Evolutionary conservation across 2,888 invertebrate species (phyloP).

Genomic region (Nematopogon swammerdamellus): DNA sequence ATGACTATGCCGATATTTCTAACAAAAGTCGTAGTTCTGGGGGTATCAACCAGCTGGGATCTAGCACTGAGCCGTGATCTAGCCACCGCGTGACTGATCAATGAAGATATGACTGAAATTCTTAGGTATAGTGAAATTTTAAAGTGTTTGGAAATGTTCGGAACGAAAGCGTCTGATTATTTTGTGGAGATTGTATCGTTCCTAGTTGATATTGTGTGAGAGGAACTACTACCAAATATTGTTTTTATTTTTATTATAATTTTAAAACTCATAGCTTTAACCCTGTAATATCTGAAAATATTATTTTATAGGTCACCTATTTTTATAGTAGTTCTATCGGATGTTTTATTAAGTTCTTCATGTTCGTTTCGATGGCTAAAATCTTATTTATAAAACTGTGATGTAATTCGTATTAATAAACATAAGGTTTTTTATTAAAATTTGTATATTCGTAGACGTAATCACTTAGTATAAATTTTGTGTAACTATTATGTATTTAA

Average conservation of each 20-base stretch:
- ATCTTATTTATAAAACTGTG: constrained; percentile 53
- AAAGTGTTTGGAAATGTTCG: too few species aligned
- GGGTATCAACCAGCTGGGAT: too few species aligned
- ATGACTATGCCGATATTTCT: too few species aligned
- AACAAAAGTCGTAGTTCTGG: too few species aligned
- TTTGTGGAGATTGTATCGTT: too few species aligned
- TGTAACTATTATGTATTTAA: not conserved
- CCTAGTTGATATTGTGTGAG: too few species aligned
- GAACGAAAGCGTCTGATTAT: too few species aligned
- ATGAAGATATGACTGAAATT: too few species aligned
- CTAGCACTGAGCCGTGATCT: too few species aligned
- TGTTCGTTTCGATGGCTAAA: not conserved
- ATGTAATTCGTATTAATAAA: constrained; percentile 55
- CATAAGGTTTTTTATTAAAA: constrained; percentile 45
- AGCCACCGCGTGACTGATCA: too few species aligned
- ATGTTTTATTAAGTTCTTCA: not conserved
- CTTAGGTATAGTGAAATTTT: too few species aligned
- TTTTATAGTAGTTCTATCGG: not conserved
- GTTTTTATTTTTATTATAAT: not conserved
- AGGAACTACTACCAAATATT: not conserved
- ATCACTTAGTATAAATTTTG: not conserved
- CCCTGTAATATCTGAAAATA: not conserved
- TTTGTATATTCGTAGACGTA: constrained; percentile 53
- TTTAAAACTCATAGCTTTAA: not conserved
- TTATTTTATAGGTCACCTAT: not conserved